These are phyloP conservation scores for Eupristina koningsbergeri DNA, from an alignment of 1,140 invertebrate genomes.

Conservation along the genomic window DNA sequence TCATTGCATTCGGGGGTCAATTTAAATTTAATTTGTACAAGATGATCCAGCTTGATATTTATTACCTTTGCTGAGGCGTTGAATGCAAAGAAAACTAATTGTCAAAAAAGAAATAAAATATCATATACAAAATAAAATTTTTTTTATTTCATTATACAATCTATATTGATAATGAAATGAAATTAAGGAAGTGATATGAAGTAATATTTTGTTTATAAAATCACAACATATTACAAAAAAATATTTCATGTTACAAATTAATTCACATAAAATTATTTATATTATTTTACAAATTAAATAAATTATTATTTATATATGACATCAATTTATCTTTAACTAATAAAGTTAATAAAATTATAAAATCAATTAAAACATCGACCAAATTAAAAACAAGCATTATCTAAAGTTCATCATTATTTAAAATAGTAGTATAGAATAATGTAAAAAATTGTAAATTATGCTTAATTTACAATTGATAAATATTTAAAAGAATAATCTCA, in stretches of 20 bases:
- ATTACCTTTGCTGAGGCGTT: background rate
- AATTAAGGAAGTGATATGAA: background rate
- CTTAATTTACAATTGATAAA: too few relatives aligned
- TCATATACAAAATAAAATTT: background rate
- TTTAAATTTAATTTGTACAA: slow-evolving; percentile 5
- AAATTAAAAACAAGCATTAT: too few relatives aligned
- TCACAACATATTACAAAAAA: background rate
- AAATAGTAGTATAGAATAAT: too few relatives aligned
- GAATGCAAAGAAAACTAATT: background rate
- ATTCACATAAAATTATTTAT: background rate
- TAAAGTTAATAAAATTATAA: background rate
- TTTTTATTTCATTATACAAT: background rate
- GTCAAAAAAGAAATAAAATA: too few relatives aligned
- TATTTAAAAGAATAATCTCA: background rate
- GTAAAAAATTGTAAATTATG: too few relatives aligned
- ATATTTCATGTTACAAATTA: background rate
- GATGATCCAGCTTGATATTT: background rate
- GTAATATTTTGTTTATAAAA: background rate
- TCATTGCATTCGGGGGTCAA: background rate
- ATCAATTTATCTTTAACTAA: background rate
- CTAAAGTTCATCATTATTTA: too few relatives aligned
- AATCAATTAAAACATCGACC: too few relatives aligned
- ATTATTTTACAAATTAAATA: background rate
- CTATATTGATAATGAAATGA: background rate
- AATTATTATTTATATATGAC: background rate